These are phyloP conservation scores for Pseudorectes ferrugineus DNA, from an alignment of 2,113 vertebrate species.

Conservation along the genomic window DNA sequence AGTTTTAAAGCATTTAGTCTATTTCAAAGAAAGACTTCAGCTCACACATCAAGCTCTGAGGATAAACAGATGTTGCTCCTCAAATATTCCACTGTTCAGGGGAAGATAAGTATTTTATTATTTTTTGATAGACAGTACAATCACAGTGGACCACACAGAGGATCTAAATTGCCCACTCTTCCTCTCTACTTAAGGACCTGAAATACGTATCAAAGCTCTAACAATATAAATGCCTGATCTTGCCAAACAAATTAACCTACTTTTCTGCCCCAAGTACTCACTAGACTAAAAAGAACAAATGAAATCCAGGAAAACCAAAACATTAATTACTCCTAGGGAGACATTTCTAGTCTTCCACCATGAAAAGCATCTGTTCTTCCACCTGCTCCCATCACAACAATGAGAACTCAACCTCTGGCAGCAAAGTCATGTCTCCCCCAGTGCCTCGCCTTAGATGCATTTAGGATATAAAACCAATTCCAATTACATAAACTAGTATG, in stretches of 20 bases:
- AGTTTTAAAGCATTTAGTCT: neutral
- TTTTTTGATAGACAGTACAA: neutral
- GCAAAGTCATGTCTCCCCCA: neutral
- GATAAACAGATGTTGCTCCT: neutral
- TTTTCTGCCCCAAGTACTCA: neutral
- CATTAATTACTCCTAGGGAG: neutral
- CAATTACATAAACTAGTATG: neutral
- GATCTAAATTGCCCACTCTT: neutral
- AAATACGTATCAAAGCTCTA: neutral
- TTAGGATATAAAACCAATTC: neutral
- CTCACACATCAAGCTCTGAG: neutral
- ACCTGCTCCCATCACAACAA: neutral
- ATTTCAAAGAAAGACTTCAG: neutral
- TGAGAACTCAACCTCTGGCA: neutral
- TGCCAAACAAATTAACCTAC: neutral
- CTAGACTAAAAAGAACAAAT: neutral
- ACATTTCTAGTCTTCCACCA: neutral
- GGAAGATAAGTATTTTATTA: neutral
- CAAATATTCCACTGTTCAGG: neutral
- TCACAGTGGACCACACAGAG: neutral
- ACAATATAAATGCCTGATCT: neutral
- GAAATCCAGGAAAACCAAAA: neutral
- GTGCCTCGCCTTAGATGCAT: neutral
- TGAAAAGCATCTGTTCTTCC: neutral
- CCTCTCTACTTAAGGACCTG: neutral